These are phyloP conservation scores for Cossypha dichroa DNA, from an alignment of 2,797 vertebrate species.

Conservation along the genomic window DNA sequence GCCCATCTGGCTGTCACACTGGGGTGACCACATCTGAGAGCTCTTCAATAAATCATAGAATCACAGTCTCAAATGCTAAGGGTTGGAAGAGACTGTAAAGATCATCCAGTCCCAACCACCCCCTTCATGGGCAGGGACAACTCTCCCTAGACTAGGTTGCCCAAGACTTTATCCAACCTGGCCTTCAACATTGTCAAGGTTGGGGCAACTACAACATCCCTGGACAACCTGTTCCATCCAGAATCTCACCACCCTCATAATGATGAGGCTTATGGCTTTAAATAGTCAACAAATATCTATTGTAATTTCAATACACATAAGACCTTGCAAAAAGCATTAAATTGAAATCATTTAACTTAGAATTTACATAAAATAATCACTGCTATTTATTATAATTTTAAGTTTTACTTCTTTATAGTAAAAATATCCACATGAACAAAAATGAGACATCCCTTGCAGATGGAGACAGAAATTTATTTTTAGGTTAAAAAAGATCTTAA, in stretches of 20 bases:
- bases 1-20: not conserved
- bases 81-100: not conserved
- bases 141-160: not conserved
- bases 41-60: not conserved
- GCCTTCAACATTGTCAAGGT: not conserved
- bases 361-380: not conserved
- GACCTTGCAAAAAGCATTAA: not conserved
- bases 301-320: not conserved
- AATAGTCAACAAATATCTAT: not conserved
- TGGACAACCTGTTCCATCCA: not conserved
- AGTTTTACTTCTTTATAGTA: not conserved
- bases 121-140: too few relatives aligned
- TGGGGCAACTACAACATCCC: not conserved
- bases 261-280: not conserved
- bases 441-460: not conserved
- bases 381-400: not conserved
- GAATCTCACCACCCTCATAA: not conserved
- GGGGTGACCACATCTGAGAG: not conserved
- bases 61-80: not conserved
- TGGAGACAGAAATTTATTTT: not conserved
- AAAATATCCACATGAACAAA: not conserved
- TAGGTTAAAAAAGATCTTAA: not conserved
- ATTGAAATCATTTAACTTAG: not conserved
- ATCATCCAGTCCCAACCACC: not conserved
- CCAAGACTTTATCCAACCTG: not conserved